Evolutionary conservation across 2,888 invertebrate genomes (phyloP).

Genomic region (Polia nebulosa): DNA sequence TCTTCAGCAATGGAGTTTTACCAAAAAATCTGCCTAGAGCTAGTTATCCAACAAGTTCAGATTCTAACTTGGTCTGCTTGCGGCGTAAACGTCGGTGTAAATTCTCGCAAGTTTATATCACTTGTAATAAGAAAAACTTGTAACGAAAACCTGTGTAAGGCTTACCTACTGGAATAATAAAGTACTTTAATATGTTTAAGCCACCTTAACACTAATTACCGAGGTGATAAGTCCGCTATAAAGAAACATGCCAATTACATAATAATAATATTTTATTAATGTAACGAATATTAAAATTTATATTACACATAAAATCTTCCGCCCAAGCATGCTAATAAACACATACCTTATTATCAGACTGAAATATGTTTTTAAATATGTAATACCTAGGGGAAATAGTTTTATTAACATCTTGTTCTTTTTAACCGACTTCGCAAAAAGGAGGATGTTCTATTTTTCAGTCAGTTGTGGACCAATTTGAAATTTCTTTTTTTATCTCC

Average conservation of each 20-base stretch:
- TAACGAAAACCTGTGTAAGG: not conserved
- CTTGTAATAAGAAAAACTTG: not conserved
- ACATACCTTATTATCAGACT: not conserved
- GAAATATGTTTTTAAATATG: not conserved
- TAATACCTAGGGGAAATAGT: not conserved
- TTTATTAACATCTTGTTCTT: not conserved
- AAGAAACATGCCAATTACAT: constrained; percentile 5
- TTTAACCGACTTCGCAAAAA: too few species aligned
- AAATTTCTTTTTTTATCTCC: too few species aligned
- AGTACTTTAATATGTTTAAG: not conserved
- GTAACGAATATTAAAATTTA: constrained; percentile 5
- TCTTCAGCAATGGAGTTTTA: not conserved
- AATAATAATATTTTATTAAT: constrained; percentile 14
- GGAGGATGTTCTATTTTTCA: too few species aligned
- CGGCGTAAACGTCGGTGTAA: not conserved
- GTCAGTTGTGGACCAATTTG: too few species aligned
- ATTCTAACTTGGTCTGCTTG: not conserved
- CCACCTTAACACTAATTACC: constrained; percentile 13
- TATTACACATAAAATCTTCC: constrained; percentile 15
- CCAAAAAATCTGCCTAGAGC: not conserved
- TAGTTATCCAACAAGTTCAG: not conserved
- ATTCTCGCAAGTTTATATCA: not conserved
- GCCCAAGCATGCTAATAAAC: not conserved
- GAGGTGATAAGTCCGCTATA: constrained; percentile 16
- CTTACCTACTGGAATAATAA: not conserved